Base-by-base conservation (phyloP, 2,113 vertebrate genomes). In the Melanerpes aurifrons region DNA sequence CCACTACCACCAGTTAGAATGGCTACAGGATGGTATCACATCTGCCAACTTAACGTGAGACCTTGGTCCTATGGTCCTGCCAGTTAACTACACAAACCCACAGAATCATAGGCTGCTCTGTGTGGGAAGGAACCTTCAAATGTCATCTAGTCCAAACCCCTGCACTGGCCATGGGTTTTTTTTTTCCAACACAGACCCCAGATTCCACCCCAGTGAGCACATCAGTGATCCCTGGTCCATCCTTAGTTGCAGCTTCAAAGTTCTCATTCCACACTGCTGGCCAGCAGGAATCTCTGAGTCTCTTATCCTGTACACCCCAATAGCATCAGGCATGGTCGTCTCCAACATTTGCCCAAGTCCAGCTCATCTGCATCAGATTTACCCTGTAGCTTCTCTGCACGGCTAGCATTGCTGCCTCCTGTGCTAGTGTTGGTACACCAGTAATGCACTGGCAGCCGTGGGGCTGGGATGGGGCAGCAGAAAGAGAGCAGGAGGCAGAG, bases 161-260 rank as follows among this genome's bases (percentile, higher is more conserved):
- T 43, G 12, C 9, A 32, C 31, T 0, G 2, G 7, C 29, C 17
- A 13, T 5, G 9, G 2, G 10, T 15, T 48, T 54, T 12, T 20
- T 53, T 66, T 45, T 31, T 28, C 43, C 72, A 67, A 54, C 61
- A 6, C 8, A 54, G 35, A 15, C 45, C 25, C 10, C 61, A 53
- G 35, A 43, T 5, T 16, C 20, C 31, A 7, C 7, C 10, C 37
- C 15, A 7, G 26, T 84, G 45, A 59, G 67, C 21, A 54, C 21
- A 54, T 4, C 13, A 54, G 2, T 29, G 28, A 16, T 73, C n/a
- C 54, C 48, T 17, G 21, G 19, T n/a, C 24, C 54, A 43, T n/a
- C 62, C 29, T 69, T 32, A 31, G 29, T 21, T 1, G 2, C 16
- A 70, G 1, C 29, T 58, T 70, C 58, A 25, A 29, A 43, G 58